Percentiles rank a stretch among this genome's conserved stretches.
Evolutionary conservation across 2,888 invertebrate species (phyloP).

Genomic region (Aphidoletes aphidimyza): DNA sequence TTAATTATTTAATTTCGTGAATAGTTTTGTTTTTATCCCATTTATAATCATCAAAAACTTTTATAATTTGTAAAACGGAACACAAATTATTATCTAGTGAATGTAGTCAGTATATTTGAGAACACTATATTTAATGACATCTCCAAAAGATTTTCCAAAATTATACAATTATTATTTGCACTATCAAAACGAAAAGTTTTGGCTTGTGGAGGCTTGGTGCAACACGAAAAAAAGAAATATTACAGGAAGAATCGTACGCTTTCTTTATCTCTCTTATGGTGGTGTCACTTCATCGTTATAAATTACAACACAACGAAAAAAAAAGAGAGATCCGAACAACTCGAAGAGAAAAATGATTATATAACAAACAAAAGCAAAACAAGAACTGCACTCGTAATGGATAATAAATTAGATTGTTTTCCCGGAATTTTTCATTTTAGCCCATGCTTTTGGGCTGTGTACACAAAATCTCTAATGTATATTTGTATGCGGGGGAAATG

Average conservation of each 20-base stretch:
- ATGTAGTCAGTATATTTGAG: background rate
- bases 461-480: too few species aligned
- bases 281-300: background rate
- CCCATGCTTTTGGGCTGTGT: background rate
- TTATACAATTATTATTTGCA: constrained; percentile 6
- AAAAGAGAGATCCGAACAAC: background rate
- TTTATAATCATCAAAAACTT: constrained; percentile 51
- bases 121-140: constrained; percentile 40
- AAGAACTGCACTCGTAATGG: constrained; percentile 12
- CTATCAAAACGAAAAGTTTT: constrained; percentile 37
- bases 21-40: background rate
- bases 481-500: too few species aligned
- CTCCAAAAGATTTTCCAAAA: background rate
- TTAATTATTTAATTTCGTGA: constrained; percentile 22
- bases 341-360: background rate
- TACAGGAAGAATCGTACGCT: background rate
- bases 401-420: constrained; percentile 52
- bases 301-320: background rate
- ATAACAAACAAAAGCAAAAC: background rate
- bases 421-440: constrained; percentile 38
- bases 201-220: background rate
- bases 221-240: background rate
- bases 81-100: background rate
- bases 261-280: background rate
- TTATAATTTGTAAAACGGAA: constrained; percentile 15